Conservation (phyloP, 2,888 invertebrate species). For the Rosalia funebris region DNA sequence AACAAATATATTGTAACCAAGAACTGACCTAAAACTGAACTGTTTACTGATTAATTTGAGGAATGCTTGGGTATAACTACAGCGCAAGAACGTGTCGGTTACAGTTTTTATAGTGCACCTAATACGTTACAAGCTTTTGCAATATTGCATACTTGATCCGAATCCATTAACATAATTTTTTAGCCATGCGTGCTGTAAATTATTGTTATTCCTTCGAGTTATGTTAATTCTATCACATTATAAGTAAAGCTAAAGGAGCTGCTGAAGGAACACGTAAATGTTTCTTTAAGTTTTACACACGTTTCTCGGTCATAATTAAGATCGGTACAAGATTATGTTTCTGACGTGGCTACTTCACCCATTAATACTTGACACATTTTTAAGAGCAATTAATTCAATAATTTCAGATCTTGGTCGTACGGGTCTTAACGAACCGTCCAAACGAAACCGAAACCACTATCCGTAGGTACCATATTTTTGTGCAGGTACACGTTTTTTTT, state of each 20-base stretch:
- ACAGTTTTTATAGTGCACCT: too few species aligned
- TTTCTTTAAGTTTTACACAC: slow-evolving; percentile 37
- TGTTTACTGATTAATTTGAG: too few species aligned
- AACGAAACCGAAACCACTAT: slow-evolving; percentile 19
- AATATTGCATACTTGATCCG: neutral
- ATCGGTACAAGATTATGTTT: slow-evolving; percentile 45
- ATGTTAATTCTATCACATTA: slow-evolving; percentile 1
- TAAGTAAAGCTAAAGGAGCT: neutral
- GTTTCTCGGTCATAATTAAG: slow-evolving; percentile 45
- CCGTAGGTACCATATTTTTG: slow-evolving; percentile 21
- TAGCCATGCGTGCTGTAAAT: neutral
- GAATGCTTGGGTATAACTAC: too few species aligned
- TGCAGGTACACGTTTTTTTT: slow-evolving; percentile 23
- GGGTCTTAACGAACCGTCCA: slow-evolving; percentile 8
- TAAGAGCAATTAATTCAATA: slow-evolving; percentile 43
- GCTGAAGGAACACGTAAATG: slow-evolving; percentile 23
- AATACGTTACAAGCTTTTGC: too few species aligned
- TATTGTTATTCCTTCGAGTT: neutral
- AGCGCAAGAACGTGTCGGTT: too few species aligned
- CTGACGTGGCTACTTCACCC: slow-evolving; percentile 44
- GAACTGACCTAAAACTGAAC: too few species aligned
- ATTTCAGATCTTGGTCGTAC: slow-evolving; percentile 3
- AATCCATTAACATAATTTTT: neutral
- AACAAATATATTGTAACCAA: too few species aligned
- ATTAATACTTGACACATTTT: slow-evolving; percentile 49